Conservation (phyloP, 1,140 invertebrate species). For the Sycophaga agraensis region DNA sequence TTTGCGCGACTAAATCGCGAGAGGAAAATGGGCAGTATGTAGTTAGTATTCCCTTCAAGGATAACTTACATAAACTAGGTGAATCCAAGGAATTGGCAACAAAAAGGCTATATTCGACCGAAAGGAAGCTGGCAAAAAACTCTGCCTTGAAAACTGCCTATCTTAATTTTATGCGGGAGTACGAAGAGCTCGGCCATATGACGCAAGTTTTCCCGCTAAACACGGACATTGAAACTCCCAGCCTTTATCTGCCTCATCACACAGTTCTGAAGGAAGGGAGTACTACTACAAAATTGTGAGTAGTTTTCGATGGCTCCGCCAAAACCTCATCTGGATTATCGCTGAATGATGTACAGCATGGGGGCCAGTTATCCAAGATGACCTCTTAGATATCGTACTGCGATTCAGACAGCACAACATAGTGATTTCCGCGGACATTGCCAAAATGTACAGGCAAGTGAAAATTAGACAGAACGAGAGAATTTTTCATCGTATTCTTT, state of each 20-base stretch:
- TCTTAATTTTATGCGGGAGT: neutral
- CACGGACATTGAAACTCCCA: too few species aligned
- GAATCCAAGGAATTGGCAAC: neutral
- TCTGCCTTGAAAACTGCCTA: constrained; percentile 37
- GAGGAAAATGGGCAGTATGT: neutral
- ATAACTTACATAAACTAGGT: neutral
- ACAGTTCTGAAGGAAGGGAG: constrained; percentile 11
- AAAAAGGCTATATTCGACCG: constrained; percentile 30
- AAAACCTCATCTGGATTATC: constrained; percentile 29
- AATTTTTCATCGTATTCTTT: constrained; percentile 22
- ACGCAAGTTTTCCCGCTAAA: constrained; percentile 14
- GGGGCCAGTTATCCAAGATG: neutral
- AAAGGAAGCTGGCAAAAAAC: constrained; percentile 29
- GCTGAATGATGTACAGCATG: constrained; percentile 3
- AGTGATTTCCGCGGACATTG: constrained; percentile 5
- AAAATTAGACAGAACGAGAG: neutral
- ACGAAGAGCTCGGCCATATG: constrained; percentile 43
- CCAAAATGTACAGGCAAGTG: constrained; percentile 24
- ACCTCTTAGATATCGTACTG: neutral
- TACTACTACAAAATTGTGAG: constrained; percentile 25
- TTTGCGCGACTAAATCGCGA: neutral
- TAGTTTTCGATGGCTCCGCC: constrained; percentile 32
- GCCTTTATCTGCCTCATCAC: constrained; percentile 17
- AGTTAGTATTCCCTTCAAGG: neutral
- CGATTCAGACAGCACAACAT: neutral